These are phyloP conservation scores for Urosaurus nigricauda DNA, from an alignment of 2,797 vertebrate genomes.

Conservation along the genomic window DNA sequence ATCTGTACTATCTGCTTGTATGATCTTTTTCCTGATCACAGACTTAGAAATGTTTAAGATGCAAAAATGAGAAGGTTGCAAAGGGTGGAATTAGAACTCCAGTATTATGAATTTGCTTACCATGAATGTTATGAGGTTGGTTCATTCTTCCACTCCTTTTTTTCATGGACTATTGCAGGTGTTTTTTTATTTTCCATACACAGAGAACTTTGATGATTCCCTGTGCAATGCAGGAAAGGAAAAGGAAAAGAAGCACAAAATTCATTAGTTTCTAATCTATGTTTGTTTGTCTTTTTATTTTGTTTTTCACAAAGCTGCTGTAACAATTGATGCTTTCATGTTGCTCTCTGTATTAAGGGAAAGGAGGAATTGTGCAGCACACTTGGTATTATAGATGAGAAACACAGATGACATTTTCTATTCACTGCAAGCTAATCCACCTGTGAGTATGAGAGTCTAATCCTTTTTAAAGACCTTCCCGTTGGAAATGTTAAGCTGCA, in stretches of 20 bases:
- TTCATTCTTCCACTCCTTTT: background rate
- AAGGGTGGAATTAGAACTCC: background rate
- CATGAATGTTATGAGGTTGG: background rate
- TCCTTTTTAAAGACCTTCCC: conserved; percentile 64
- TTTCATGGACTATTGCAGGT: background rate
- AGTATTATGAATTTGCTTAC: background rate
- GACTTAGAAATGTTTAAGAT: no score
- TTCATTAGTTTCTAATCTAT: conserved; percentile 47
- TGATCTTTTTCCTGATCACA: background rate
- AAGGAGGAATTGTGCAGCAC: conserved; percentile 46
- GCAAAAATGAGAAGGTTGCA: background rate
- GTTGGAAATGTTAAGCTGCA: conserved; percentile 60
- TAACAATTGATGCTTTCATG: conserved; percentile 47
- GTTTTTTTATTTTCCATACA: background rate
- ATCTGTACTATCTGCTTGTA: background rate
- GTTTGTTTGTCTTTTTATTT: conserved; percentile 18
- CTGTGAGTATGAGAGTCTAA: conserved; percentile 60
- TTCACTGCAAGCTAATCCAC: conserved; percentile 58
- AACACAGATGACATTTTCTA: conserved; percentile 55
- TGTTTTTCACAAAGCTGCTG: conserved; percentile 18
- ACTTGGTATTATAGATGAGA: conserved; percentile 41
- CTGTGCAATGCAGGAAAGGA: background rate
- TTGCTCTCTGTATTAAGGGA: conserved; percentile 47
- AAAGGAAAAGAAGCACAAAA: background rate
- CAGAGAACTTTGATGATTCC: conserved; percentile 5